Evolutionary conservation across 2,797 vertebrate genomes (phyloP).

Genomic region (Euthynnus affinis): DNA sequence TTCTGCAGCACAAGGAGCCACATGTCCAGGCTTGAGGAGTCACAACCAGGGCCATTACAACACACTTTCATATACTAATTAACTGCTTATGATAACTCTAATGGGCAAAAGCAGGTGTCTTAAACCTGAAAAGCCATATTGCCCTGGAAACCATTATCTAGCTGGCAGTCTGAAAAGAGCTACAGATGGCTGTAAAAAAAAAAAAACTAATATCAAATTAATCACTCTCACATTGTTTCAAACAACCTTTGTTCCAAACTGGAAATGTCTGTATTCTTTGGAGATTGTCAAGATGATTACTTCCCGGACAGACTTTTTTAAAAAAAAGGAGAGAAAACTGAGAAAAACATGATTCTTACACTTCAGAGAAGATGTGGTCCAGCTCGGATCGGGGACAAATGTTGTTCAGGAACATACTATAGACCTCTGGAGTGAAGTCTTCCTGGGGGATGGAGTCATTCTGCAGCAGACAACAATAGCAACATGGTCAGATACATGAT

Average conservation of each 20-base stretch:
- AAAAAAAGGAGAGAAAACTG: neutral
- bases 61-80: slow-evolving; percentile 31
- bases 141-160: slow-evolving; percentile 1
- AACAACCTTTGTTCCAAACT: slow-evolving; percentile 1
- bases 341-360: slow-evolving; percentile 87
- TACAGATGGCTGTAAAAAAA: slow-evolving; percentile 21
- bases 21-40: neutral
- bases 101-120: slow-evolving; percentile 26
- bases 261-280: neutral
- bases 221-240: slow-evolving; percentile 12
- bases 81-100: slow-evolving; percentile 10
- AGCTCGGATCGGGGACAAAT: slow-evolving; percentile 97
- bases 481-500: slow-evolving; percentile 17
- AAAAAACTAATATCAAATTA: neutral
- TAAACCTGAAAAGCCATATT: slow-evolving; percentile 19
- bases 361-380: slow-evolving; percentile 97
- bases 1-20: slow-evolving; percentile 6
- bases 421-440: slow-evolving; percentile 94
- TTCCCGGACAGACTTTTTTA: neutral
- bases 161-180: slow-evolving; percentile 15
- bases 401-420: slow-evolving; percentile 93
- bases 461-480: slow-evolving; percentile 80
- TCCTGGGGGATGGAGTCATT: slow-evolving; percentile 95
- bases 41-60: slow-evolving; percentile 21
- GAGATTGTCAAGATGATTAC: neutral